These are phyloP conservation scores for Allacma fusca DNA, from an alignment of 2,888 invertebrate genomes.

Conservation along the genomic window DNA sequence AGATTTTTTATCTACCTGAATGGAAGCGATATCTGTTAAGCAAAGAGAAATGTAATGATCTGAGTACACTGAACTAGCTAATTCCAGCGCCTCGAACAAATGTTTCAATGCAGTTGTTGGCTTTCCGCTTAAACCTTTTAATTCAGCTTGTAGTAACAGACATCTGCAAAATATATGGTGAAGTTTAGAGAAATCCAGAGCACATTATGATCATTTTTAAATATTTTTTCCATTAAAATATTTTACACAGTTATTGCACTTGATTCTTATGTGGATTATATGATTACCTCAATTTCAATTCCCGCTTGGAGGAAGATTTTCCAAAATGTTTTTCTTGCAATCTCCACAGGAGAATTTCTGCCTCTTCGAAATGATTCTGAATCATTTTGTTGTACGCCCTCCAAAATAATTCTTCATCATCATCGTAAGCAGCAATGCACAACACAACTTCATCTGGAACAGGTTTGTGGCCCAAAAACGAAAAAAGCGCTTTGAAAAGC, in stretches of 20 bases:
- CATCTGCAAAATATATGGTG: constrained; percentile 44
- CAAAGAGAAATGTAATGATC: constrained; percentile 55
- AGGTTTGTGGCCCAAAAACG: constrained; percentile 48
- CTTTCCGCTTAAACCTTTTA: constrained; percentile 51
- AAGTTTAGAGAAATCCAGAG: background rate
- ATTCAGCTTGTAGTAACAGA: constrained; percentile 53
- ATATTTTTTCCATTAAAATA: too few relatives aligned
- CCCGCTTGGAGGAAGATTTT: constrained; percentile 49
- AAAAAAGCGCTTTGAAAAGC: constrained; percentile 45
- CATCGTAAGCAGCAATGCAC: constrained; percentile 47
- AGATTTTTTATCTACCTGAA: constrained; percentile 50
- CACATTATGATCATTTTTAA: too few relatives aligned
- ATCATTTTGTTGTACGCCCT: constrained; percentile 52
- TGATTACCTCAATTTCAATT: constrained; percentile 40
- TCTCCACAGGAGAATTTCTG: constrained; percentile 42
- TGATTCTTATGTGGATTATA: too few relatives aligned
- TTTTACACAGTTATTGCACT: too few relatives aligned
- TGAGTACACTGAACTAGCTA: constrained; percentile 48
- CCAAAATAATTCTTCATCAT: constrained; percentile 54
- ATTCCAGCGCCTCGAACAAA: constrained; percentile 53
- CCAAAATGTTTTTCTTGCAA: constrained; percentile 37
- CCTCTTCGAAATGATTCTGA: constrained; percentile 49
- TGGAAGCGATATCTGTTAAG: constrained; percentile 51
- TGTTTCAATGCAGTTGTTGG: constrained; percentile 48
- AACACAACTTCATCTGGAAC: constrained; percentile 48